These are phyloP conservation scores for Agrypnus murinus DNA, from an alignment of 2,888 invertebrate genomes.

Conservation along the genomic window DNA sequence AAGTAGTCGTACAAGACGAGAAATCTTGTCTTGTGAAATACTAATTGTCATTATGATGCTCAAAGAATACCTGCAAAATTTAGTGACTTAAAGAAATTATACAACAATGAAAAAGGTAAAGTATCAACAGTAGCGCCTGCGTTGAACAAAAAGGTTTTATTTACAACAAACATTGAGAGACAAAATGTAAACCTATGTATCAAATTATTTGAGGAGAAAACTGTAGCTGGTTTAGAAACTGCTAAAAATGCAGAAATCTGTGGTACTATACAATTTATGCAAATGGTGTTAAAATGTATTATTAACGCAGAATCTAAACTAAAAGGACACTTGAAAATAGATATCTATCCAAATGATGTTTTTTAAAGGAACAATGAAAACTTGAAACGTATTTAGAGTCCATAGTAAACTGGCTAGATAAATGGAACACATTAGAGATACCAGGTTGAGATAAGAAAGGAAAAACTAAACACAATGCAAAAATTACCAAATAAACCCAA, in stretches of 20 bases:
- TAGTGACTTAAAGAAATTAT: neutral
- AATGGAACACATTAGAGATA: neutral
- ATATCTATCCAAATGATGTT: neutral
- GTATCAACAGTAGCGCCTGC: neutral
- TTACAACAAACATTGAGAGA: neutral
- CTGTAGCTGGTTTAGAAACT: too few relatives aligned
- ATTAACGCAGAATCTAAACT: neutral
- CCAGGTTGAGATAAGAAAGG: neutral
- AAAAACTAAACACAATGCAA: neutral
- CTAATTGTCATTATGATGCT: too few relatives aligned
- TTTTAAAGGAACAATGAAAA: too few relatives aligned
- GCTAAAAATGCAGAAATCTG: neutral
- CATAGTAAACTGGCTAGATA: neutral
- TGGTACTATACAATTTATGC: neutral
- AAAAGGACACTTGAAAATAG: too few relatives aligned
- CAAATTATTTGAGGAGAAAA: neutral
- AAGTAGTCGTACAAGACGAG: too few relatives aligned
- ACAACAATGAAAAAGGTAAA: neutral
- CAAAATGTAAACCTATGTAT: neutral
- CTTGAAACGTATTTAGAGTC: too few relatives aligned
- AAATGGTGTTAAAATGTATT: neutral
- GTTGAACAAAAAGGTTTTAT: neutral
- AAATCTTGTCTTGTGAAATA: too few relatives aligned
- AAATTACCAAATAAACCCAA: neutral
- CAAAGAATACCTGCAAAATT: too few relatives aligned